These are phyloP conservation scores for Caenorhabditis japonica DNA, from an alignment of 2,888 invertebrate genomes.

Conservation along the genomic window DNA sequence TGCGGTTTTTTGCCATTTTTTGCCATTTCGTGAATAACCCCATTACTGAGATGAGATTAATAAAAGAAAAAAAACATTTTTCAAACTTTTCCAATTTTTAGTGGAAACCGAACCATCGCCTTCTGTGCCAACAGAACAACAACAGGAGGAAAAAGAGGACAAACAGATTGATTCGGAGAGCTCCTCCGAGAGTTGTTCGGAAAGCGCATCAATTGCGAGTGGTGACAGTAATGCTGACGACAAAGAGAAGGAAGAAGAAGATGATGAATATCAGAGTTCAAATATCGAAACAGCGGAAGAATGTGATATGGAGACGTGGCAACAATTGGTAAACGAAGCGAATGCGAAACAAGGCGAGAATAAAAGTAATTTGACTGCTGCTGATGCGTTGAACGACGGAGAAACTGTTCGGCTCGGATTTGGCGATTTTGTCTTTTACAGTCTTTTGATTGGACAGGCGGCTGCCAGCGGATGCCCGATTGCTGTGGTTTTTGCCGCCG, in stretches of 20 bases:
- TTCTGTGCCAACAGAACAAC: too few species aligned
- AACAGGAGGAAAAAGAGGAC: too few species aligned
- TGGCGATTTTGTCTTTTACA: constrained; percentile 74
- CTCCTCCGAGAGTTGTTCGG: too few species aligned
- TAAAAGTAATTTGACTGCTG: constrained; percentile 47
- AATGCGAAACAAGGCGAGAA: too few species aligned
- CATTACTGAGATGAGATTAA: too few species aligned
- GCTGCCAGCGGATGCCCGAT: constrained; percentile 59
- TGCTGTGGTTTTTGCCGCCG: constrained; percentile 57
- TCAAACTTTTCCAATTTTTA: background rate
- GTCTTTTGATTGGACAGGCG: constrained; percentile 70
- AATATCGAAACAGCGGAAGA: constrained; percentile 19
- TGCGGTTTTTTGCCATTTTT: too few species aligned
- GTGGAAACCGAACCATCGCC: constrained; percentile 7
- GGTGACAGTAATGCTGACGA: constrained; percentile 20
- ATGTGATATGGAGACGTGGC: constrained; percentile 12
- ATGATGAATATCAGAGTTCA: background rate
- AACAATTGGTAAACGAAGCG: constrained; percentile 7
- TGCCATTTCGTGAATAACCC: too few species aligned
- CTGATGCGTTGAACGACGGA: constrained; percentile 62
- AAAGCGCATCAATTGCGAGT: too few species aligned
- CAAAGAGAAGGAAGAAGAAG: background rate
- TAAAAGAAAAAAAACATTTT: too few species aligned
- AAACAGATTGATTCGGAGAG: too few species aligned
- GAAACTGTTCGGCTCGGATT: constrained; percentile 69